Evolutionary conservation across 2,797 vertebrate species (phyloP).

Genomic region (Anabas testudineus): DNA sequence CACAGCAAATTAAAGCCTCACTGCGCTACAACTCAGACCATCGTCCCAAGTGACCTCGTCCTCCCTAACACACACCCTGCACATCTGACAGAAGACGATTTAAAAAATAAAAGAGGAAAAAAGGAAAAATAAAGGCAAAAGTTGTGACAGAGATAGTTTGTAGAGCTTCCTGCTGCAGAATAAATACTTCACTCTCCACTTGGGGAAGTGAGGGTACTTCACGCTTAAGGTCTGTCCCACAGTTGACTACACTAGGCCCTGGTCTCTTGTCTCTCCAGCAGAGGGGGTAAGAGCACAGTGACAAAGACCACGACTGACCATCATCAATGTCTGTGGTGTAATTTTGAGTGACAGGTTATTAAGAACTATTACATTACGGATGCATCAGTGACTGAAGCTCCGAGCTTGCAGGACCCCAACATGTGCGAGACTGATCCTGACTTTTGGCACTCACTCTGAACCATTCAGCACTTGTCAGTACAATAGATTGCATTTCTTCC

Average conservation of each 20-base stretch:
- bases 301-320: slow-evolving; percentile 56
- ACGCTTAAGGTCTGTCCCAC: slow-evolving; percentile 32
- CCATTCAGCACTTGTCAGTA: slow-evolving; percentile 17
- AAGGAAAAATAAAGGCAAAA: slow-evolving; percentile 8
- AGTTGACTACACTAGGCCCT: slow-evolving; percentile 15
- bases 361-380: slow-evolving; percentile 21
- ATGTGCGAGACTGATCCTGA: slow-evolving; percentile 7
- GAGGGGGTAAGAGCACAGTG: slow-evolving; percentile 76
- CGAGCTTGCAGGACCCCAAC: not conserved
- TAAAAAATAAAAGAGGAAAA: not conserved
- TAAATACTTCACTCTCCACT: slow-evolving; percentile 21
- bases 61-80: not conserved
- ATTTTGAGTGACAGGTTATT: slow-evolving; percentile 51
- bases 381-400: slow-evolving; percentile 4
- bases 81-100: slow-evolving; percentile 10
- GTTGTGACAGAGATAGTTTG: not conserved
- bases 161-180: slow-evolving; percentile 8
- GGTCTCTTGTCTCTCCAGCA: slow-evolving; percentile 73
- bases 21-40: slow-evolving; percentile 43
- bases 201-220: not conserved
- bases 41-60: slow-evolving; percentile 48
- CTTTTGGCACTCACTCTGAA: slow-evolving; percentile 26
- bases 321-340: slow-evolving; percentile 25
- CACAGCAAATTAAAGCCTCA: slow-evolving; percentile 66
- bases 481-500: slow-evolving; percentile 25